Evolutionary conservation across 2,113 vertebrate species (phyloP), one percentile per base, ranked within the genome.

Genomic region (Etheostoma cragini): DNA sequence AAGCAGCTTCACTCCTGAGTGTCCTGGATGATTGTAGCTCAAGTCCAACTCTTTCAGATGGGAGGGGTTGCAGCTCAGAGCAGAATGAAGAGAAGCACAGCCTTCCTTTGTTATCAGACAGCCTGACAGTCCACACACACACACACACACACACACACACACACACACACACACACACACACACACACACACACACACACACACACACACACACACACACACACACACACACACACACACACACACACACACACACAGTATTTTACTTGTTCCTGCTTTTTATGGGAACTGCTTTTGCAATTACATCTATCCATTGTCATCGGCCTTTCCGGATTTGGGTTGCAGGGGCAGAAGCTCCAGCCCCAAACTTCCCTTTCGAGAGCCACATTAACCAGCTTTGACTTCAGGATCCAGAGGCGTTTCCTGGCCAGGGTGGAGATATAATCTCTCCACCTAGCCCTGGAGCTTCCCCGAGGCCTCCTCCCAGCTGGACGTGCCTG

Each of bases 21-120:
- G 38, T 0, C 21, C 58, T 22, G 64, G 76, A 0, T 79, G 0
- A 21, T 88, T 88, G 81, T 47, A 65, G 62, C 63, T 61, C 30
- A 66, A 24, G 64, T 66, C 64, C 64, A 66, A 46, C 45, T 19
- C 53, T n/a, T 16, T 84, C 68, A 89, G 72, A 21, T 63, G 47
- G 5, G 33, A 60, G 8, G 17, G n/a, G 1, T 63, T 0, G 26
- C 47, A 77, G 4, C 1, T 0, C 21, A 89, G 50, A 42, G 69
- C 66, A 5, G 54, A 63, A 6, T 1, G 49, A 67, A 89, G 63
- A 7, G 15, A 14, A 3, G 13, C 5, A 1, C 70, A 79, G 21
- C 88, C 85, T 69, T 58, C 22, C 57, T 70, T 15, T 42, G 81
- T 70, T 72, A 87, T 72, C n/a, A 61, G 53, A 53, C 85, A 87